A percentile compares a stretch with the other conserved stretches of the same genome.
Conservation (phyloP, 2,888 invertebrate genomes). For the Sinotaia quadrata region DNA sequence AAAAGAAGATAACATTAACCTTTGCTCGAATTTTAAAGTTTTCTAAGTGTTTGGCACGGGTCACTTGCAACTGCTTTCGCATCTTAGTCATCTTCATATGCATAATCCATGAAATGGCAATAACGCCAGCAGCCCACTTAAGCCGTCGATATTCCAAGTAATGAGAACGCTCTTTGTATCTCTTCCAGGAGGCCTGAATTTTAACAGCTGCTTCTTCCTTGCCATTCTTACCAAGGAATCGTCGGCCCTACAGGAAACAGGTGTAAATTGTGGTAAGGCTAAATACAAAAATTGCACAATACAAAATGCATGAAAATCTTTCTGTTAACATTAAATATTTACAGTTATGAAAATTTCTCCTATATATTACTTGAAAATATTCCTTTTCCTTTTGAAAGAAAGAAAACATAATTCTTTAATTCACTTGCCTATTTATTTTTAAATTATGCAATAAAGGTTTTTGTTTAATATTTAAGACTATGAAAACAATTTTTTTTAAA, state of each 20-base stretch:
- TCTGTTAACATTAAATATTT: not conserved
- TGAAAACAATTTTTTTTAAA: too few species aligned
- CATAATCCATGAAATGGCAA: conserved; percentile 72
- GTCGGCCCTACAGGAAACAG: conserved; percentile 58
- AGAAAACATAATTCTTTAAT: too few species aligned
- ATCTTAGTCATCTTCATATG: conserved; percentile 70
- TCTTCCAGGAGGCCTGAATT: conserved; percentile 69
- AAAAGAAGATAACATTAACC: conserved; percentile 48
- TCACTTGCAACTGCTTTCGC: conserved; percentile 62
- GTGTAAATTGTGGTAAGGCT: too few species aligned
- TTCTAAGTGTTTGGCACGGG: conserved; percentile 64
- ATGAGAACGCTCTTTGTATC: conserved; percentile 57
- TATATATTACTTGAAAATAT: too few species aligned
- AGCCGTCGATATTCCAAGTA: conserved; percentile 67
- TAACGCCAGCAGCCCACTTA: conserved; percentile 72
- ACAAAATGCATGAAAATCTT: not conserved
- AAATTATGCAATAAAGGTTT: too few species aligned
- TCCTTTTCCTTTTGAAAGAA: too few species aligned
- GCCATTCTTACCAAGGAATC: conserved; percentile 64
- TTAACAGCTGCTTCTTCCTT: conserved; percentile 64
- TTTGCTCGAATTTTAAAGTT: conserved; percentile 61
- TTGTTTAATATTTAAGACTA: too few species aligned
- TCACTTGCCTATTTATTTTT: too few species aligned
- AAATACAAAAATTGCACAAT: not conserved
- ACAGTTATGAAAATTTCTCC: not conserved